Evolutionary conservation across 2,888 invertebrate genomes (phyloP), one percentile per base, ranked within the genome.

Genomic region (Prenolepis imparis): DNA sequence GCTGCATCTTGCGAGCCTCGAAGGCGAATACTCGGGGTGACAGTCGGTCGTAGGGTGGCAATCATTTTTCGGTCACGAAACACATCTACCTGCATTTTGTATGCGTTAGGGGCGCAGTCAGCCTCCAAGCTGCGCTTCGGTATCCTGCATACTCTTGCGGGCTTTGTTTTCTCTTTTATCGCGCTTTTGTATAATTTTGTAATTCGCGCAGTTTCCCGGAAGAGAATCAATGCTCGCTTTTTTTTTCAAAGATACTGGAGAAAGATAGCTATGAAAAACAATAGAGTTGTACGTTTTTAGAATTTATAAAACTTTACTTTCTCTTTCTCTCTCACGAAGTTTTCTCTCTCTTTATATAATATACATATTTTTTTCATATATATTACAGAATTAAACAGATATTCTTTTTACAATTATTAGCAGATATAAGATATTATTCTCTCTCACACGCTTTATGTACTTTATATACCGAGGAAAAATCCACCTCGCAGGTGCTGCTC

Each of bases 51-150:
- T 15, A 28, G 44, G 18, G 66, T 57, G 15, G 21, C 41, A 70
- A 55, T 39, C 61, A 74, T 74, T 74, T 81, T 81, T 74, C 32
- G 63, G 73, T 74, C 81, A 81, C 81, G 9, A 52, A 67, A 52
- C 55, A 39, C 52, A 39, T 67, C 11, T 3, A n/a, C 67, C 24
- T 28, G 24, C 36, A 67, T 52, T 52, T 52, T 24, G 18, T 39
- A 12, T 9, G 5, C 32, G n/a, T 36, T 28, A 28, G 12, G 48
- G 11, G 9, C 9, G 24, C 15, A 18, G 73, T 21, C 21, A 59
- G 6, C 52, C n/a, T 32, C 8, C 48, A 21, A 75, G 24, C 18
- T 44, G 15, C 55, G 24, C 12, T 44, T 44, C 28, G 24, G 6
- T 36, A 0, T 41, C 39, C 11, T 39, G 18, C 11, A 15, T 55